These are phyloP conservation scores for Drosophila obscura DNA, from an alignment of 1,140 invertebrate species.

Conservation along the genomic window DNA sequence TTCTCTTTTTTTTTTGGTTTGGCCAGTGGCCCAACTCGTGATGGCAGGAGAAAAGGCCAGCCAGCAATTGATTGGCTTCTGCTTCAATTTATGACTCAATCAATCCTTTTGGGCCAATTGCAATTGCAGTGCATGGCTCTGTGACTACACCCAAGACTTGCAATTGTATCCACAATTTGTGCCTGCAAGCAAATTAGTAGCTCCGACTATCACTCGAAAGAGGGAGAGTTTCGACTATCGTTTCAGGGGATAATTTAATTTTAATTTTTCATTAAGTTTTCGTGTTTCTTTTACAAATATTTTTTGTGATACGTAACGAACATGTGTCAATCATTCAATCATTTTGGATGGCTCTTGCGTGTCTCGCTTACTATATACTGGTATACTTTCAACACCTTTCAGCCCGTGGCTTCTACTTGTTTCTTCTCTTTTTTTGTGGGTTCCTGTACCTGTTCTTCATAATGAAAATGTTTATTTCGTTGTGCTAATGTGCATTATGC, in stretches of 20 bases:
- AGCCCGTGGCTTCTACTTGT: slow-evolving; percentile 9
- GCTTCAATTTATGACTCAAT: slow-evolving; percentile 74
- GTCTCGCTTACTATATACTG: neutral
- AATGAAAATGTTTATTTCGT: slow-evolving; percentile 33
- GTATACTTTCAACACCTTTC: slow-evolving; percentile 51
- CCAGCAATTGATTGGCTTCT: slow-evolving; percentile 55
- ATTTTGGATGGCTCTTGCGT: slow-evolving; percentile 36
- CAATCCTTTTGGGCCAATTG: slow-evolving; percentile 62
- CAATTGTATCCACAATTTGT: slow-evolving; percentile 24
- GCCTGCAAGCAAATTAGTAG: slow-evolving; percentile 42
- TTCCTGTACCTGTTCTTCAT: slow-evolving; percentile 9
- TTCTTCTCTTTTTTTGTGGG: slow-evolving; percentile 1
- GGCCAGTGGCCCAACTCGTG: slow-evolving; percentile 56
- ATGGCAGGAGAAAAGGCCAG: slow-evolving; percentile 39
- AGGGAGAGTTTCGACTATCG: slow-evolving; percentile 18
- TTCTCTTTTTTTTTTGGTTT: slow-evolving; percentile 44
- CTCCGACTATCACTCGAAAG: slow-evolving; percentile 15
- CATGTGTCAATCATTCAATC: slow-evolving; percentile 38
- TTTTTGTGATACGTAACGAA: slow-evolving; percentile 26
- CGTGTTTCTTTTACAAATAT: slow-evolving; percentile 20
- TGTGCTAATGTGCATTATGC: slow-evolving; percentile 35
- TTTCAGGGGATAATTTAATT: slow-evolving; percentile 44
- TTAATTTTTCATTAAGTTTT: slow-evolving; percentile 37
- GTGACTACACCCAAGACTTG: slow-evolving; percentile 57
- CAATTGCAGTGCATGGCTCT: slow-evolving; percentile 33